Evolutionary conservation across 1,140 invertebrate species (phyloP).

Genomic region (Euwallacea similis): DNA sequence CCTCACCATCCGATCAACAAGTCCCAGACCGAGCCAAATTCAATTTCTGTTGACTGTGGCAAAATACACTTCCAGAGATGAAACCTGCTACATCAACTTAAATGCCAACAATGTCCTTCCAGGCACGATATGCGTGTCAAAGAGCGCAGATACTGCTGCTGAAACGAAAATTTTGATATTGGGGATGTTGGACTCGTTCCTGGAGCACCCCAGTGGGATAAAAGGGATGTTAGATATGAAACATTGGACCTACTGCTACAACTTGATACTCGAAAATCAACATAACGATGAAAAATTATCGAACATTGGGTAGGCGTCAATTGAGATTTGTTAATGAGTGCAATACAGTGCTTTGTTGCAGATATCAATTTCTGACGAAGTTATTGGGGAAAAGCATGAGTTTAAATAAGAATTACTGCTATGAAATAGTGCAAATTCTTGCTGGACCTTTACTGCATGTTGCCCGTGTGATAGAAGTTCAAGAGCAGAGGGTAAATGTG

Average conservation of each 20-base stretch:
- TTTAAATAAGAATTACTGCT: slow-evolving; percentile 2
- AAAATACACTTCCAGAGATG: slow-evolving; percentile 17
- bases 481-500: background rate
- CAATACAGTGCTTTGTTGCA: slow-evolving; percentile 10
- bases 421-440: slow-evolving; percentile 12
- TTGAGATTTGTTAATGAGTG: background rate
- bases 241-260: slow-evolving; percentile 15
- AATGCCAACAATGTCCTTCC: slow-evolving; percentile 11
- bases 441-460: slow-evolving; percentile 13
- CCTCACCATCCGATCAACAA: background rate
- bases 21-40: slow-evolving; percentile 10
- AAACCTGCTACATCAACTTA: slow-evolving; percentile 27
- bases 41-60: slow-evolving; percentile 5
- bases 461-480: background rate
- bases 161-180: slow-evolving; percentile 12
- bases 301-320: background rate
- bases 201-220: slow-evolving; percentile 22
- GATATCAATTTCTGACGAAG: slow-evolving; percentile 16
- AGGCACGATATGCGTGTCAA: background rate
- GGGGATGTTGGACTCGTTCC: slow-evolving; percentile 14
- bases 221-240: slow-evolving; percentile 19
- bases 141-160: background rate
- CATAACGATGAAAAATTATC: background rate
- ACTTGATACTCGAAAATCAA: slow-evolving; percentile 6
- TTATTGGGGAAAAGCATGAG: slow-evolving; percentile 6